Conservation (phyloP, 2,797 vertebrate genomes). For the Rousettus madagascariensis region DNA sequence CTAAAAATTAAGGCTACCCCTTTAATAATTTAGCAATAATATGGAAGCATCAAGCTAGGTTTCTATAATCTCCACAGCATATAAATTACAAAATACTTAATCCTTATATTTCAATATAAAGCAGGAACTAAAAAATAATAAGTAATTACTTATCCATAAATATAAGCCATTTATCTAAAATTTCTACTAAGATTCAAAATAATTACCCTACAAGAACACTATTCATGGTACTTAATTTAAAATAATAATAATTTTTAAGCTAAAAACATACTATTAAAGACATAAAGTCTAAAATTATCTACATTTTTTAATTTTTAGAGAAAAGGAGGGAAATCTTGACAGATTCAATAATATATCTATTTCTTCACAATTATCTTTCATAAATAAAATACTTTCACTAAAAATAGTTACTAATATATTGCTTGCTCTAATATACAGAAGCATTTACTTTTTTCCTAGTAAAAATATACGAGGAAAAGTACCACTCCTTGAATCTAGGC, state of each 20-base stretch:
- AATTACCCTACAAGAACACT: conserved; percentile 23
- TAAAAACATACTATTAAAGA: conserved; percentile 26
- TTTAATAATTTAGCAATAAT: conserved; percentile 10
- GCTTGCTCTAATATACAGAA: background rate
- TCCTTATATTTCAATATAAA: conserved; percentile 32
- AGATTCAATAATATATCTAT: conserved; percentile 11
- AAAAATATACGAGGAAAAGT: background rate
- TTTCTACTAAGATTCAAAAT: conserved; percentile 22
- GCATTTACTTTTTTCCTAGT: background rate
- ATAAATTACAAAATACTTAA: conserved; percentile 9
- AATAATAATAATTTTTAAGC: conserved; percentile 23
- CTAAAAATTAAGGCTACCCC: background rate
- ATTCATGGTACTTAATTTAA: conserved; percentile 18
- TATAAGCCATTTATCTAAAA: conserved; percentile 40
- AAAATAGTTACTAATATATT: background rate
- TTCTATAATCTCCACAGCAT: background rate
- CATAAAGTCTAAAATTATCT: conserved; percentile 30
- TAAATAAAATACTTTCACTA: conserved; percentile 16
- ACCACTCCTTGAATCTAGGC: background rate
- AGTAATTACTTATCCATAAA: conserved; percentile 26
- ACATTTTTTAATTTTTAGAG: background rate
- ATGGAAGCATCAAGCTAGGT: background rate
- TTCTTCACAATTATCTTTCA: conserved; percentile 29
- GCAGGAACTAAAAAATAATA: background rate
- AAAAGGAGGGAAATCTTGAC: background rate